Percentiles rank a stretch among this genome's conserved stretches.
Evolutionary conservation across 2,888 invertebrate species (phyloP).

Genomic region (Nomada ferruginata): DNA sequence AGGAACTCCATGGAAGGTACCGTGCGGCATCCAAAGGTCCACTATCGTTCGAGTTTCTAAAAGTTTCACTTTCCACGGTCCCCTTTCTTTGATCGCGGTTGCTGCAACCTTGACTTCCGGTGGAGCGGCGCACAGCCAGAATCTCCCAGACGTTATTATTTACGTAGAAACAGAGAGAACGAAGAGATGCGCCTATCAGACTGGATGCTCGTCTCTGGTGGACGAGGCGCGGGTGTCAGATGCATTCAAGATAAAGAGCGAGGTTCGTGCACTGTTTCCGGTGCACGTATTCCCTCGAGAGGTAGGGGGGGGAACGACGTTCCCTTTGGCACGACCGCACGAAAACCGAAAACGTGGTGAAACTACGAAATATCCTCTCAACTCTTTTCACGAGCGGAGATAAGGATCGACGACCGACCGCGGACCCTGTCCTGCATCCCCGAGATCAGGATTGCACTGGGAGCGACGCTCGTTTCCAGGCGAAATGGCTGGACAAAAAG

Average conservation of each 20-base stretch:
- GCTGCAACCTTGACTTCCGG: constrained; percentile 50
- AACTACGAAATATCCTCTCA: constrained; percentile 79
- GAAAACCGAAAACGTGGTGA: constrained; percentile 81
- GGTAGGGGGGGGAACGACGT: constrained; percentile 53
- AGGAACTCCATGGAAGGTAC: background rate
- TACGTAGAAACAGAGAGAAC: constrained; percentile 5
- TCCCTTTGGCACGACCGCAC: constrained; percentile 71
- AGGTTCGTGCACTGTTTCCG: constrained; percentile 68
- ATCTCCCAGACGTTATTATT: constrained; percentile 5
- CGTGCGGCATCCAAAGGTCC: background rate
- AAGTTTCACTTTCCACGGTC: background rate
- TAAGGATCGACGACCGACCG: constrained; percentile 65
- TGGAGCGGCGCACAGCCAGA: constrained; percentile 18
- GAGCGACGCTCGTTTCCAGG: constrained; percentile 30
- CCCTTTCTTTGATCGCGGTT: background rate
- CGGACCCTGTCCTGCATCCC: constrained; percentile 42
- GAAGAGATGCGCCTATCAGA: constrained; percentile 34
- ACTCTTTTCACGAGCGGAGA: constrained; percentile 75
- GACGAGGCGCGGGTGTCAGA: constrained; percentile 72
- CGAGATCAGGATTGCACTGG: constrained; percentile 42
- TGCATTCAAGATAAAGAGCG: constrained; percentile 69
- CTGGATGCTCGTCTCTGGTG: constrained; percentile 32
- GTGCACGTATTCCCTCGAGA: constrained; percentile 65
- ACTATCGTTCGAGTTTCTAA: background rate
- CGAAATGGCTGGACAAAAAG: constrained; percentile 44